Evolutionary conservation across 2,888 invertebrate species (phyloP).

Genomic region (Drosophila mercatorum): DNA sequence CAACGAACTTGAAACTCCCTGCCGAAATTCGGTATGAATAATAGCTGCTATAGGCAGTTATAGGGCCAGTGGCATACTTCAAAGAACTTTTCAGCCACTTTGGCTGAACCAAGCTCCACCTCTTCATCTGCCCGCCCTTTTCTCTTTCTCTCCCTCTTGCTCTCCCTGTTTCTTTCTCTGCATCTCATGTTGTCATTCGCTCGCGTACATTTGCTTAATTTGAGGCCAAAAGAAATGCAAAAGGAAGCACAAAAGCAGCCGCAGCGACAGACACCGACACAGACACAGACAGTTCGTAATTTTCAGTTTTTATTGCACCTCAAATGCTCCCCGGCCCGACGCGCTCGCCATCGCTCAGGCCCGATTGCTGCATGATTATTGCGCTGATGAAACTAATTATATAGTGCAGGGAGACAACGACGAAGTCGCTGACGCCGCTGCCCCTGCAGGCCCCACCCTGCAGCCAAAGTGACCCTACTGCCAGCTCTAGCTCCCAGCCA

Average conservation of each 20-base stretch:
- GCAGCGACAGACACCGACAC: conserved; percentile 3
- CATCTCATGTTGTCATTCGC: background rate
- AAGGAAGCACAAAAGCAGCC: conserved; percentile 14
- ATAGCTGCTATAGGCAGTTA: background rate
- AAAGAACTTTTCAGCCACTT: background rate
- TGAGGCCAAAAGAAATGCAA: conserved; percentile 9
- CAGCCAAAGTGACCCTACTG: background rate
- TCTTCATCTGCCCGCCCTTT: background rate
- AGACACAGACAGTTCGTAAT: conserved; percentile 44
- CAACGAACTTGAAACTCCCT: conserved; percentile 42
- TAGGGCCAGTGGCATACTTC: too few relatives aligned
- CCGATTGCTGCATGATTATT: conserved; percentile 77
- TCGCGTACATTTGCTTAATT: background rate
- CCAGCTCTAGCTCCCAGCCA: conserved; percentile 19
- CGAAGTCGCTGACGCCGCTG: conserved; percentile 4
- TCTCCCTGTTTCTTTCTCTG: background rate
- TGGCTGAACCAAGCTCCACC: background rate
- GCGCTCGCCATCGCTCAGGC: conserved; percentile 16
- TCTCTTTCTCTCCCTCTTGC: too few relatives aligned
- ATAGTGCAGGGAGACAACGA: conserved; percentile 51
- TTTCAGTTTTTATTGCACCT: conserved; percentile 63
- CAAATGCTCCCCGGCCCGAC: conserved; percentile 12
- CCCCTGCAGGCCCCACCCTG: conserved; percentile 1
- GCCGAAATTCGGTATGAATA: background rate
- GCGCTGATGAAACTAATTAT: conserved; percentile 79